Conservation (phyloP, 2,888 invertebrate genomes). For the Plagodis dolabraria region DNA sequence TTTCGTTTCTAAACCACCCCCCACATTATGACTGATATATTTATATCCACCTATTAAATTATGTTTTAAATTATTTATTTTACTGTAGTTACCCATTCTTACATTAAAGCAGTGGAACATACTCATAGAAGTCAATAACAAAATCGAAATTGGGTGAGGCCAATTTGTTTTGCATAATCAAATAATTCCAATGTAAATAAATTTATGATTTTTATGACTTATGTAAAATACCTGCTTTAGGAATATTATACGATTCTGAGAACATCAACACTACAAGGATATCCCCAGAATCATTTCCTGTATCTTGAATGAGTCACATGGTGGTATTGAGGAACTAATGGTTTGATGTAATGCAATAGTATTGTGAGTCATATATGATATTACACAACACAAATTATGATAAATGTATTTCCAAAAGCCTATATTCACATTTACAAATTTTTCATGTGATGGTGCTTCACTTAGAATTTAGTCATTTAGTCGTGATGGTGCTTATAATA, state of each 20-base stretch:
- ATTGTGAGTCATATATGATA: neutral
- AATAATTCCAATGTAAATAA: constrained; percentile 15
- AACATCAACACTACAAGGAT: constrained; percentile 20
- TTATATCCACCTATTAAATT: too few species aligned
- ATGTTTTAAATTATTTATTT: too few species aligned
- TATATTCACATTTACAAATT: neutral
- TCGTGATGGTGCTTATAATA: too few species aligned
- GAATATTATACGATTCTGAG: constrained; percentile 7
- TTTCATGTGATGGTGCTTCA: neutral
- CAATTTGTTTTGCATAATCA: constrained; percentile 12
- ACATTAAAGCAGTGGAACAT: neutral
- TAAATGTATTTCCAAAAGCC: too few species aligned
- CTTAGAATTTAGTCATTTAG: too few species aligned
- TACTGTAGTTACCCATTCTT: too few species aligned
- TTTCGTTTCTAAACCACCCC: too few species aligned
- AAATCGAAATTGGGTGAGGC: neutral
- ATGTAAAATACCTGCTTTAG: constrained; percentile 14
- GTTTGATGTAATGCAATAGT: constrained; percentile 4
- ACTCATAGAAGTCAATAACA: neutral
- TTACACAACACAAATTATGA: too few species aligned
- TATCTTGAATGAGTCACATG: constrained; percentile 4
- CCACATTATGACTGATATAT: too few species aligned
- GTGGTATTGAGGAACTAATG: constrained; percentile 8
- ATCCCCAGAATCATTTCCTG: constrained; percentile 18
- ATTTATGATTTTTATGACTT: neutral